Conservation (phyloP, 2,888 invertebrate species). For the Cartodere bifasciata region DNA sequence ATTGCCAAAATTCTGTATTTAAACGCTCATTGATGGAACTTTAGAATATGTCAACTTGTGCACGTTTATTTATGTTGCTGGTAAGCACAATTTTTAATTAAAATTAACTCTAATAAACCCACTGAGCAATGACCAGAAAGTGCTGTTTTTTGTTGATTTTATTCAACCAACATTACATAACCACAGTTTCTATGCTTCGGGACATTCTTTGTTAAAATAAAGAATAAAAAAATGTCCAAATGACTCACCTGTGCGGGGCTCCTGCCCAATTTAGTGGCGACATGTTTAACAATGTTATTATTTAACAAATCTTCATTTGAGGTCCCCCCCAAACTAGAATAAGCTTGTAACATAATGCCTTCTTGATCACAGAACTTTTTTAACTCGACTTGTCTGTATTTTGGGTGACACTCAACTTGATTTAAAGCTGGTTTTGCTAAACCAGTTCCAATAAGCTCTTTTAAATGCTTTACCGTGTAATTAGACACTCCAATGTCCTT, state of each 20-base stretch:
- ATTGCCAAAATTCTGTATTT: too few species aligned
- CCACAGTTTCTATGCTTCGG: too few species aligned
- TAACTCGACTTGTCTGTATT: slow-evolving; percentile 50
- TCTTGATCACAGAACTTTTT: slow-evolving; percentile 48
- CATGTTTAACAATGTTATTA: slow-evolving; percentile 42
- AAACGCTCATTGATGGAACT: too few species aligned
- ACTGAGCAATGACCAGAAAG: too few species aligned
- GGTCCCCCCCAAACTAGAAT: slow-evolving; percentile 60
- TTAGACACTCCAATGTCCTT: slow-evolving; percentile 73
- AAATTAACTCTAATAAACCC: too few species aligned
- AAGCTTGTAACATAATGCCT: slow-evolving; percentile 64
- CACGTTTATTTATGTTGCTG: too few species aligned
- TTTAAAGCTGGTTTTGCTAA: slow-evolving; percentile 55
- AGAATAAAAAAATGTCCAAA: too few species aligned
- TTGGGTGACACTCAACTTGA: slow-evolving; percentile 72
- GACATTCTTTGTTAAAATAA: too few species aligned
- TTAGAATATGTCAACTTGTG: too few species aligned
- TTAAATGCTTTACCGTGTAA: slow-evolving; percentile 55
- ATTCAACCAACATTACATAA: too few species aligned
- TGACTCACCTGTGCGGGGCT: slow-evolving; percentile 45
- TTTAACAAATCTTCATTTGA: slow-evolving; percentile 39
- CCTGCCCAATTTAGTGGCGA: slow-evolving; percentile 46
- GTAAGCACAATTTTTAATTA: too few species aligned
- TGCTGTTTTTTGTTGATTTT: too few species aligned
- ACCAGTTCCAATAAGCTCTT: slow-evolving; percentile 43